A percentile compares a stretch with the other conserved stretches of the same genome.
Evolutionary conservation across 1,140 invertebrate genomes (phyloP).

Genomic region (Atta cephalotes): DNA sequence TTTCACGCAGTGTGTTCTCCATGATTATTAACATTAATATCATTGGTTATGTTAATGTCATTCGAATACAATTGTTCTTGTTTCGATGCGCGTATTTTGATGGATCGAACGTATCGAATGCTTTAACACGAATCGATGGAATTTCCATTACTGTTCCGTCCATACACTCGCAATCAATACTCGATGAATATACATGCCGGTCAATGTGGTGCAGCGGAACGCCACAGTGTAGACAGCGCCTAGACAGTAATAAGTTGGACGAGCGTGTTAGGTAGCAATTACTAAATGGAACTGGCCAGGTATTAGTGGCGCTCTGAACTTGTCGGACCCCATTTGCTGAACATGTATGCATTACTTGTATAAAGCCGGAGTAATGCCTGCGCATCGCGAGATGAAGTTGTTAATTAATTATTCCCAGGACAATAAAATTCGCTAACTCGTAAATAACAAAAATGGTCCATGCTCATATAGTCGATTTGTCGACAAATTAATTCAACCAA

Average conservation of each 20-base stretch:
- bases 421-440: slow-evolving; percentile 25
- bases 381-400: slow-evolving; percentile 25
- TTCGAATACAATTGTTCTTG: slow-evolving; percentile 28
- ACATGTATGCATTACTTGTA: slow-evolving; percentile 42
- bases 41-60: slow-evolving; percentile 26
- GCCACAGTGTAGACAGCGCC: slow-evolving; percentile 55
- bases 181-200: slow-evolving; percentile 54
- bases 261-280: slow-evolving; percentile 58
- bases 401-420: slow-evolving; percentile 54
- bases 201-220: slow-evolving; percentile 49
- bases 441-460: slow-evolving; percentile 1
- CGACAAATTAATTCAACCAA: slow-evolving; percentile 36
- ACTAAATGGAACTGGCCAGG: slow-evolving; percentile 59
- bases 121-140: slow-evolving; percentile 47
- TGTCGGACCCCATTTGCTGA: slow-evolving; percentile 54
- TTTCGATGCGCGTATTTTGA: slow-evolving; percentile 37
- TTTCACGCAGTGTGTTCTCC: background rate
- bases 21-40: slow-evolving; percentile 31
- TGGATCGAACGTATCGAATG: slow-evolving; percentile 24
- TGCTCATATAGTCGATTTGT: slow-evolving; percentile 5
- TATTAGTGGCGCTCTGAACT: slow-evolving; percentile 57
- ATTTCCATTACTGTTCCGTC: slow-evolving; percentile 57
- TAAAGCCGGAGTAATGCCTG: slow-evolving; percentile 24
- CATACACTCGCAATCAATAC: slow-evolving; percentile 54
- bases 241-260: slow-evolving; percentile 62